A percentile compares a stretch with the other conserved stretches of the same genome.
Evolutionary conservation across 1,140 invertebrate genomes (phyloP).

Genomic region (Diabrotica virgifera): DNA sequence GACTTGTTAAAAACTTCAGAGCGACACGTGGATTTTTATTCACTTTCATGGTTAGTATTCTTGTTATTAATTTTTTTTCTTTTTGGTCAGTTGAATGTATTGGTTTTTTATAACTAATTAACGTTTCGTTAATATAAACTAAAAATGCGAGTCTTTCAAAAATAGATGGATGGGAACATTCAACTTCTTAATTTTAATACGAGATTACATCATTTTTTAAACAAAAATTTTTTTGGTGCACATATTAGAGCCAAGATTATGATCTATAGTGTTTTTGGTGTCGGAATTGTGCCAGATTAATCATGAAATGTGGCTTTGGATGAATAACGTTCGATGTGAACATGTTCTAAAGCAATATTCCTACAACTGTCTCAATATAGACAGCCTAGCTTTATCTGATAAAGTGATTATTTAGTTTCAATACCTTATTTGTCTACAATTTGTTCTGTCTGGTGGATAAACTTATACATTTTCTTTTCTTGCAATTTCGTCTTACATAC

Average conservation of each 20-base stretch:
- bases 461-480: too few relatives aligned
- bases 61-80: constrained; percentile 25
- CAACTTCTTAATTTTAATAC: background rate
- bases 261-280: constrained; percentile 3
- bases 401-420: too few relatives aligned
- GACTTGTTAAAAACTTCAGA: constrained; percentile 38
- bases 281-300: constrained; percentile 9
- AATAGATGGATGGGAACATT: background rate
- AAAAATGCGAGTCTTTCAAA: background rate
- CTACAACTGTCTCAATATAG: too few relatives aligned
- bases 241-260: constrained; percentile 11
- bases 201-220: background rate
- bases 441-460: too few relatives aligned
- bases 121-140: constrained; percentile 13
- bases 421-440: too few relatives aligned
- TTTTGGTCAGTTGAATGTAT: constrained; percentile 7
- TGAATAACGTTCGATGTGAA: too few relatives aligned
- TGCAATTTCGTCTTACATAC: too few relatives aligned
- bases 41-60: constrained; percentile 47
- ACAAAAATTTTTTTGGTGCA: background rate
- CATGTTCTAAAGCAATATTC: too few relatives aligned
- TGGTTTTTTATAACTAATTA: background rate
- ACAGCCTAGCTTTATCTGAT: too few relatives aligned
- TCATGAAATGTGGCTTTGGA: background rate
- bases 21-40: constrained; percentile 38